These are phyloP conservation scores for Pristionchus fissidentatus DNA, from an alignment of 2,888 invertebrate genomes.

Conservation along the genomic window DNA sequence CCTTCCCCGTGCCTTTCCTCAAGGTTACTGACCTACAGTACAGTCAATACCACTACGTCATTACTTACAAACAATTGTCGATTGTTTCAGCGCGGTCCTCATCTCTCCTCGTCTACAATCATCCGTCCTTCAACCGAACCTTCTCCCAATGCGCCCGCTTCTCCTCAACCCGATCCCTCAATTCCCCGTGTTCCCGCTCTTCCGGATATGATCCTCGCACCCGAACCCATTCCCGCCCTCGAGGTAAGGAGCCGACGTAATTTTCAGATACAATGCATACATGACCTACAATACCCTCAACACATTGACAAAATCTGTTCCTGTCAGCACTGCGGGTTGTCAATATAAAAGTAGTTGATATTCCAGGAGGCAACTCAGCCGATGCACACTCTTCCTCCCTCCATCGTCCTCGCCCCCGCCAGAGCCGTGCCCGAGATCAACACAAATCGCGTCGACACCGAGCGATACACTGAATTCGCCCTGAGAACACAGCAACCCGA, in stretches of 20 bases:
- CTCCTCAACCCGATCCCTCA: slow-evolving; percentile 35
- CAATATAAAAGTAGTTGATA: not conserved
- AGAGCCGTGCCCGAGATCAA: slow-evolving; percentile 48
- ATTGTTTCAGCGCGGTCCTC: slow-evolving; percentile 56
- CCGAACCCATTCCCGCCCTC: slow-evolving; percentile 24
- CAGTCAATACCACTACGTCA: not conserved
- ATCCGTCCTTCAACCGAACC: slow-evolving; percentile 10
- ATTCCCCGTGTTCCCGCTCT: not conserved
- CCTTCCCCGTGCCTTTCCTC: slow-evolving; percentile 74
- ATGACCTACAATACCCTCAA: too few species aligned
- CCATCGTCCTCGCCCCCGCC: slow-evolving; percentile 62
- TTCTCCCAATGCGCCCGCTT: slow-evolving; percentile 29
- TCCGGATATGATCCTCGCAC: not conserved
- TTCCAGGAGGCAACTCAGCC: slow-evolving; percentile 4
- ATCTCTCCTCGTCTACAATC: slow-evolving; percentile 47
- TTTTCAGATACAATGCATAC: too few species aligned
- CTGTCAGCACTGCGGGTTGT: not conserved
- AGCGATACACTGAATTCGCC: slow-evolving; percentile 54
- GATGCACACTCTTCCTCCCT: slow-evolving; percentile 63
- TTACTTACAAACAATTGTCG: not conserved
- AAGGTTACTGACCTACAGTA: slow-evolving; percentile 49
- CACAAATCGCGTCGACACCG: slow-evolving; percentile 29
- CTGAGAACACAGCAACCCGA: slow-evolving; percentile 47
- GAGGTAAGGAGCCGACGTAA: too few species aligned
- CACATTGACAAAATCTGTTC: too few species aligned